Conservation (phyloP, 2,113 vertebrate species). For the Oplegnathus fasciatus region DNA sequence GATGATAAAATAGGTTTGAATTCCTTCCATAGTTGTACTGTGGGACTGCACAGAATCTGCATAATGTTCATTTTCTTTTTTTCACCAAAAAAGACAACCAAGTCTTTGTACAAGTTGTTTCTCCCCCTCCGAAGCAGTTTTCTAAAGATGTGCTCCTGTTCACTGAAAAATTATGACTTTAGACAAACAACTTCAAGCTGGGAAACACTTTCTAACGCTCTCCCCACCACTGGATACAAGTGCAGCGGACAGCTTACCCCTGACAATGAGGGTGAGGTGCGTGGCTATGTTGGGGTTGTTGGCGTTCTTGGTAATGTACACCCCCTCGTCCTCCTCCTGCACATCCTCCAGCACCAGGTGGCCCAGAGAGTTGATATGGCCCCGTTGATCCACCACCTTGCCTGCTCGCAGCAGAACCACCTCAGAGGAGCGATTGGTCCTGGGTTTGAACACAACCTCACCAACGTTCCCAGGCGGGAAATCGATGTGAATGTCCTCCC, state of each 20-base stretch:
- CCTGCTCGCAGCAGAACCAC: constrained; percentile 69
- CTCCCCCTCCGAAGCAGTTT: not conserved
- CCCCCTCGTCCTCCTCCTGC: constrained; percentile 81
- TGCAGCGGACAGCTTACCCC: constrained; percentile 57
- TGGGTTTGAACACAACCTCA: constrained; percentile 77
- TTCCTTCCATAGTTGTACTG: not conserved
- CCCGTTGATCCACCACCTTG: constrained; percentile 19
- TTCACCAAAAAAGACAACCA: not conserved
- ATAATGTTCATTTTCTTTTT: not conserved
- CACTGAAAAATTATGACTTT: not conserved
- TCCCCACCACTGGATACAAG: not conserved
- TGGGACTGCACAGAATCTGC: not conserved
- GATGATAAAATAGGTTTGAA: not conserved
- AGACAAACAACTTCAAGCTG: not conserved
- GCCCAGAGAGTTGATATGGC: constrained; percentile 53
- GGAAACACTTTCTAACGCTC: not conserved
- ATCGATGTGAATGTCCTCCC: constrained; percentile 81
- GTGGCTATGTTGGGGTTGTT: constrained; percentile 32
- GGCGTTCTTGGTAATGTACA: constrained; percentile 74
- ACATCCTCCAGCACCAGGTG: constrained; percentile 82
- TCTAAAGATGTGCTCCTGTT: not conserved
- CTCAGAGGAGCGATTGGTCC: constrained; percentile 20
- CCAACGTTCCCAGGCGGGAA: constrained; percentile 48
- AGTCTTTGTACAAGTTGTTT: not conserved
- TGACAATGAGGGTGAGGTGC: constrained; percentile 73